phyloP scores from a whole-genome alignment of 2,113 vertebrate species.

The Tupaia chinensis region DNA sequence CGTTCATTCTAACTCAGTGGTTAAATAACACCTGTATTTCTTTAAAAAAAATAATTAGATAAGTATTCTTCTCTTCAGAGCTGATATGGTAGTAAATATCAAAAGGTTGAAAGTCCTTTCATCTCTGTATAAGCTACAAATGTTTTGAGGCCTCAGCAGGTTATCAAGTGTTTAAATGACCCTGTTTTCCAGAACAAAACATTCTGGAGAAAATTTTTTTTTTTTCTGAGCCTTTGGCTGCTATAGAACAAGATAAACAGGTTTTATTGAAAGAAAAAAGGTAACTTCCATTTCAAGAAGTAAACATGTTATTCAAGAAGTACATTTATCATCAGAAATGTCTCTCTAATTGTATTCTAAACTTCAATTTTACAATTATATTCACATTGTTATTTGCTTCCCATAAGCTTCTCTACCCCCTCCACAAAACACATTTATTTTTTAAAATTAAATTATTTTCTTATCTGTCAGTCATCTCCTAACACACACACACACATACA shows the following conservation, averaged over 20 bases:
- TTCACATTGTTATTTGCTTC: constrained; percentile 18
- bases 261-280: constrained; percentile 67
- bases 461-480: background rate
- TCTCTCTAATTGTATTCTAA: constrained; percentile 16
- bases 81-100: constrained; percentile 45
- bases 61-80: constrained; percentile 50
- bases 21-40: constrained; percentile 35
- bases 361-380: constrained; percentile 44
- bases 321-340: constrained; percentile 3
- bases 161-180: constrained; percentile 72
- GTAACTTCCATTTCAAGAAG: constrained; percentile 59
- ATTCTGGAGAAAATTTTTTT: constrained; percentile 74
- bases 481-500: background rate
- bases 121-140: constrained; percentile 49
- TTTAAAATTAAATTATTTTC: background rate
- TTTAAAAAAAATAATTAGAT: constrained; percentile 50
- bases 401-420: background rate
- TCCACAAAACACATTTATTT: background rate
- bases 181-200: constrained; percentile 75
- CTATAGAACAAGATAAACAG: constrained; percentile 74
- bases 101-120: constrained; percentile 58
- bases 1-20: constrained; percentile 10
- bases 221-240: constrained; percentile 59
- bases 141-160: constrained; percentile 30
- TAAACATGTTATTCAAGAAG: constrained; percentile 59